Percentiles rank a stretch among this genome's conserved stretches.
phyloP scores from a whole-genome alignment of 2,888 invertebrate species.

The Drosophila mulleri region DNA sequence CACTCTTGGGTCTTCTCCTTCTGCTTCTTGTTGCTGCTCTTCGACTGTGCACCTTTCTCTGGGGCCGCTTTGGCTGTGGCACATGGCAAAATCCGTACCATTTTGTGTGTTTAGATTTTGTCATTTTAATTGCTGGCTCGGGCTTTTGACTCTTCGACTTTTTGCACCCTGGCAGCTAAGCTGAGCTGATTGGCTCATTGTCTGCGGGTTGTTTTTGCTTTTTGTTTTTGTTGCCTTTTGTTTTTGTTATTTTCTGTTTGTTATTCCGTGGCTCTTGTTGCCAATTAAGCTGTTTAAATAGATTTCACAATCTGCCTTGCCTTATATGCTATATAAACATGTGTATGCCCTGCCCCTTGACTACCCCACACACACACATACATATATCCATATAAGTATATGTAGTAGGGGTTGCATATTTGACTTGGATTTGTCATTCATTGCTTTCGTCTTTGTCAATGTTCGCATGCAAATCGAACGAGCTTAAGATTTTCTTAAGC shows the following conservation, averaged over 20 bases:
- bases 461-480: conserved; percentile 66
- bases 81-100: conserved; percentile 72
- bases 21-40: conserved; percentile 23
- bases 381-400: not conserved
- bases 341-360: conserved; percentile 51
- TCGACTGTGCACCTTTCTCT: conserved; percentile 63
- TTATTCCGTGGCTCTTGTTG: conserved; percentile 37
- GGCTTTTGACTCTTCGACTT: conserved; percentile 49
- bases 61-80: conserved; percentile 28
- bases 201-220: conserved; percentile 29
- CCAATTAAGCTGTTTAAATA: conserved; percentile 79
- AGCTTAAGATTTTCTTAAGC: conserved; percentile 72
- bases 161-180: conserved; percentile 59
- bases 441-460: conserved; percentile 49
- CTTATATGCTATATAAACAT: conserved; percentile 15
- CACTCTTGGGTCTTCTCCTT: conserved; percentile 58
- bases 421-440: conserved; percentile 83
- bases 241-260: conserved; percentile 4
- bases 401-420: conserved; percentile 61
- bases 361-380: conserved; percentile 13
- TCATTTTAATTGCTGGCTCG: conserved; percentile 74
- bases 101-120: conserved; percentile 80
- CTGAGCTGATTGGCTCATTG: conserved; percentile 63
- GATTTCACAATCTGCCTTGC: conserved; percentile 70
- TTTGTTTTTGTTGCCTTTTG: not conserved